A percentile compares a stretch with the other conserved stretches of the same genome.
phyloP scores from a whole-genome alignment of 1,140 invertebrate genomes.

The Hypsibius dujardini region DNA sequence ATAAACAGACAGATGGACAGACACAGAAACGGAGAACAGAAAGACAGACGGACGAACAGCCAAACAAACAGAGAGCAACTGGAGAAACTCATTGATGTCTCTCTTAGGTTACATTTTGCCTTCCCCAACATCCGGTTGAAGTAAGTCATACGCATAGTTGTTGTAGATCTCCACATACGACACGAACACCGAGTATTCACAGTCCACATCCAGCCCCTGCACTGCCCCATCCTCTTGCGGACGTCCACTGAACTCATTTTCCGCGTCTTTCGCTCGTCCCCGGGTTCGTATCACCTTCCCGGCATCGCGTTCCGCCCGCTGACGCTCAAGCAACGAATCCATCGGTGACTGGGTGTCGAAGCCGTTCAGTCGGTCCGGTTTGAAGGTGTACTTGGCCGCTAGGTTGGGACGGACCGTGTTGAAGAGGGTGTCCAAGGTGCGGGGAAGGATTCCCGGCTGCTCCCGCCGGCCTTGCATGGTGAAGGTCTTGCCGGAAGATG shows the following conservation, averaged over 20 bases:
- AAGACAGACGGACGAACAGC: too few relatives aligned
- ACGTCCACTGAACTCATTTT: conserved; percentile 27
- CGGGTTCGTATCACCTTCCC: too few relatives aligned
- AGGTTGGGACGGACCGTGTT: conserved; percentile 54
- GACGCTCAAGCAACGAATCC: conserved; percentile 52
- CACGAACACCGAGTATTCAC: conserved; percentile 39
- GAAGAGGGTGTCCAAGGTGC: conserved; percentile 75
- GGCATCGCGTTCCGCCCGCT: background rate
- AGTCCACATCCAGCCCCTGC: conserved; percentile 55
- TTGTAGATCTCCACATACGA: too few relatives aligned
- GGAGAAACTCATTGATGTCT: too few relatives aligned
- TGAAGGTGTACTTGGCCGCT: conserved; percentile 50
- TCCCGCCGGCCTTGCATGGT: conserved; percentile 57
- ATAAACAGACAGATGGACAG: too few relatives aligned
- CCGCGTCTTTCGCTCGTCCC: conserved; percentile 24
- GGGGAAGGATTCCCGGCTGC: conserved; percentile 60
- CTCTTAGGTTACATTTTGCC: too few relatives aligned
- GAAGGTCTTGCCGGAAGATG: conserved; percentile 82
- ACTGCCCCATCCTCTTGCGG: conserved; percentile 42
- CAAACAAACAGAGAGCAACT: too few relatives aligned
- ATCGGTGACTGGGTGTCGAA: too few relatives aligned
- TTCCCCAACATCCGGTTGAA: too few relatives aligned
- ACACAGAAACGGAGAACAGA: too few relatives aligned
- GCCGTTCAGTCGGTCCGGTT: conserved; percentile 77
- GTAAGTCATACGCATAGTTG: too few relatives aligned